A percentile compares a stretch with the other conserved stretches of the same genome.
These are phyloP conservation scores for Melieria picta DNA, from an alignment of 2,888 invertebrate species.

Conservation along the genomic window DNA sequence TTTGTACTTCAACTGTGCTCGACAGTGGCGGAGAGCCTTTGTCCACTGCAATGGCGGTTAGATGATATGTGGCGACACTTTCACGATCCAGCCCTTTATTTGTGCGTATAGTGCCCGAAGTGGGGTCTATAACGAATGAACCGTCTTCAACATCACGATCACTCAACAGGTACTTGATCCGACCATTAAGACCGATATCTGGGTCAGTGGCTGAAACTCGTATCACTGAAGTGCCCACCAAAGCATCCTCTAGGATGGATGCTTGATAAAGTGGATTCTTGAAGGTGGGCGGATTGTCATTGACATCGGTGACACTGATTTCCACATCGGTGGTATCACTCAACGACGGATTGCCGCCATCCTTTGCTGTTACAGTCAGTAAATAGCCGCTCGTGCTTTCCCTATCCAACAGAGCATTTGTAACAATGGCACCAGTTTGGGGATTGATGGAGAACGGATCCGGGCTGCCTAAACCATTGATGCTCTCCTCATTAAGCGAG, in stretches of 20 bases:
- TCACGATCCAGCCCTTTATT: constrained; percentile 92
- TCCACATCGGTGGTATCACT: constrained; percentile 96
- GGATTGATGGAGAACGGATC: constrained; percentile 89
- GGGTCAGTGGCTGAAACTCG: constrained; percentile 85
- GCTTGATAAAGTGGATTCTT: constrained; percentile 84
- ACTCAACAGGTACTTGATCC: constrained; percentile 82
- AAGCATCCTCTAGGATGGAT: constrained; percentile 86
- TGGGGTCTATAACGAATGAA: constrained; percentile 91
- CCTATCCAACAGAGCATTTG: constrained; percentile 84
- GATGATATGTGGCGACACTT: constrained; percentile 83
- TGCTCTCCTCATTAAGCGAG: constrained; percentile 75
- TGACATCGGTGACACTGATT: constrained; percentile 93
- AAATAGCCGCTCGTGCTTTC: constrained; percentile 85
- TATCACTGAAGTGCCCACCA: constrained; percentile 81
- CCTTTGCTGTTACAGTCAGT: constrained; percentile 90
- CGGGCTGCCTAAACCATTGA: constrained; percentile 70
- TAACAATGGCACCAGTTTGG: constrained; percentile 92
- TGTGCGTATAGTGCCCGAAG: constrained; percentile 91
- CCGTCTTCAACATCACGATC: constrained; percentile 83
- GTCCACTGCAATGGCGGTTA: constrained; percentile 90
- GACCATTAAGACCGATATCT: constrained; percentile 88
- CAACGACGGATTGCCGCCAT: constrained; percentile 90
- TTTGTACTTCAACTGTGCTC: constrained; percentile 77
- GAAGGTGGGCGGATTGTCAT: constrained; percentile 93
- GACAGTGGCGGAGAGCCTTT: constrained; percentile 83